Percentiles rank a stretch among this genome's conserved stretches.
Conservation (phyloP, 2,888 invertebrate genomes). For the Mesorhabditis belari region DNA sequence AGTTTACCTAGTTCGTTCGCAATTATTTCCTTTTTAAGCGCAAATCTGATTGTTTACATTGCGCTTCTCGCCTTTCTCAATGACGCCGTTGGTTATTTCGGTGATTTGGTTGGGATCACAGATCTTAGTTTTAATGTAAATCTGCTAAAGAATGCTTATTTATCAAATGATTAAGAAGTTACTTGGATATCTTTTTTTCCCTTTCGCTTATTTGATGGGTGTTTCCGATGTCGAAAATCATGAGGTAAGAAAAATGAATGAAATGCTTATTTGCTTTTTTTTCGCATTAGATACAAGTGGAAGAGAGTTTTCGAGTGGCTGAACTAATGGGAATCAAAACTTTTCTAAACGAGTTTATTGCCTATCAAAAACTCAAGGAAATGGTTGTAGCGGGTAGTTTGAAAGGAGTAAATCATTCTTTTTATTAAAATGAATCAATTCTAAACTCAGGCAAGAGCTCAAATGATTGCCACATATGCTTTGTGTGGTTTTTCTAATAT, state of each 20-base stretch:
- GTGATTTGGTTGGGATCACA: neutral
- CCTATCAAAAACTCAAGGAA: conserved; percentile 33
- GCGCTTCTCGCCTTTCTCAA: neutral
- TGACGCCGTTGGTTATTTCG: neutral
- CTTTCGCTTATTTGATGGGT: conserved; percentile 43
- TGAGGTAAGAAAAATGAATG: conserved; percentile 5
- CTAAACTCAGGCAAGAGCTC: conserved; percentile 25
- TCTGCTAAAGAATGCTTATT: too few species aligned
- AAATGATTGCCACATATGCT: conserved; percentile 53
- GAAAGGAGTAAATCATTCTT: neutral
- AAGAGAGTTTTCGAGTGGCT: conserved; percentile 34
- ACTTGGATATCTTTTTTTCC: conserved; percentile 35
- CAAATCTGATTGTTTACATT: neutral
- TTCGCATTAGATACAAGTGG: conserved; percentile 12
- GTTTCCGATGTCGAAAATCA: conserved; percentile 28
- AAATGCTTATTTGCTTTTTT: conserved; percentile 1
- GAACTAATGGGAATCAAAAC: conserved; percentile 47
- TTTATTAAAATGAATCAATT: neutral
- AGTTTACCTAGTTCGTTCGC: neutral
- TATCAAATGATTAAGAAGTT: conserved; percentile 20
- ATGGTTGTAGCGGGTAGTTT: conserved; percentile 9
- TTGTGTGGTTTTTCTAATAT: conserved; percentile 58
- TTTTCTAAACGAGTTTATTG: conserved; percentile 47
- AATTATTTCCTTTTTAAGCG: conserved; percentile 8
- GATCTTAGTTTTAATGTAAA: neutral